Conservation (phyloP, 2,113 vertebrate genomes). For the Tragelaphus strepsiceros region DNA sequence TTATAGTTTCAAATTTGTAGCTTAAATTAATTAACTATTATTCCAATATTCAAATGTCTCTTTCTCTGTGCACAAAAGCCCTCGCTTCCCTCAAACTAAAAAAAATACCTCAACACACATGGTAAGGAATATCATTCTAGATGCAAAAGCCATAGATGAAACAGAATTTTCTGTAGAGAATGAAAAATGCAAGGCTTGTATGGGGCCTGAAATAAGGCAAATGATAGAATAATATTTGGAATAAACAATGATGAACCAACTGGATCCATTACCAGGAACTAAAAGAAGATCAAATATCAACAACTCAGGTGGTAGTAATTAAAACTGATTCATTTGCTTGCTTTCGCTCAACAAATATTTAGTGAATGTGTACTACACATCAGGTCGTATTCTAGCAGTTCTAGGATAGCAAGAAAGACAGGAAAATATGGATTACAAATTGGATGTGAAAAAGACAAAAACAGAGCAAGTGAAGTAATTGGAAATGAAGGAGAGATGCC, state of each 20-base stretch:
- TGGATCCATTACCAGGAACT: background rate
- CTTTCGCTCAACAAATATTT: background rate
- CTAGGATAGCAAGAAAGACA: background rate
- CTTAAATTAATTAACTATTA: conserved; percentile 1
- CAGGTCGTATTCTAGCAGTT: background rate
- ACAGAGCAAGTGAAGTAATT: background rate
- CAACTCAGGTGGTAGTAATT: background rate
- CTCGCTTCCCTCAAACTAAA: background rate
- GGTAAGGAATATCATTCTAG: background rate
- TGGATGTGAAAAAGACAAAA: background rate
- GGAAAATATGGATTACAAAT: background rate
- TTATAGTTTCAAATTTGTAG: background rate
- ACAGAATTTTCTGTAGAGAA: background rate
- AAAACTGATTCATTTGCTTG: background rate
- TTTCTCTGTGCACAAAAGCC: background rate
- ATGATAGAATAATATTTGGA: background rate
- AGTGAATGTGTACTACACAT: background rate
- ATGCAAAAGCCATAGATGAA: background rate
- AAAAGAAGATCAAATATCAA: conserved; percentile 4
- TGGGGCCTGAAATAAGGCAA: background rate
- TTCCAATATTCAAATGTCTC: background rate
- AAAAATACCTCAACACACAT: background rate
- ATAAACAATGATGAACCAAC: background rate
- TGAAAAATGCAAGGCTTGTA: background rate
- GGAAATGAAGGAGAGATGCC: background rate